A percentile compares a stretch with the other conserved stretches of the same genome.
These are phyloP conservation scores for Idaea aversata DNA, from an alignment of 2,888 invertebrate genomes.

Conservation along the genomic window DNA sequence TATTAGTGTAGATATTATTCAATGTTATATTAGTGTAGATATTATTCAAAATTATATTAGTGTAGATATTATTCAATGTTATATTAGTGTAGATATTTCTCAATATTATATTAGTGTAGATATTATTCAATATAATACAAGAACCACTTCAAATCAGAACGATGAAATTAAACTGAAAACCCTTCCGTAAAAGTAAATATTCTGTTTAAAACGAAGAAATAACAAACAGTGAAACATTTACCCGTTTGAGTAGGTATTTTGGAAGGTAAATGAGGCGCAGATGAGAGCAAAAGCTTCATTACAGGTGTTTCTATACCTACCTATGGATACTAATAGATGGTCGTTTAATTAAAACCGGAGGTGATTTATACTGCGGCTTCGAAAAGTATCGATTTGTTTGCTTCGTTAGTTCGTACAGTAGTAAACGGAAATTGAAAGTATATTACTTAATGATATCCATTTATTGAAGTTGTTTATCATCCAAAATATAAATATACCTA, in stretches of 20 bases:
- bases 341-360: constrained; percentile 30
- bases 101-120: background rate
- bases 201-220: background rate
- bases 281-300: constrained; percentile 12
- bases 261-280: constrained; percentile 14
- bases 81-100: too few species aligned
- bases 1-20: too few species aligned
- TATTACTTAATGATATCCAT: background rate
- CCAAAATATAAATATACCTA: constrained; percentile 18
- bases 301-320: constrained; percentile 24
- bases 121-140: background rate
- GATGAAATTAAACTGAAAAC: background rate
- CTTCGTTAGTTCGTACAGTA: constrained; percentile 9
- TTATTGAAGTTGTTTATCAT: too few species aligned
- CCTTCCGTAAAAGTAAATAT: background rate
- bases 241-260: constrained; percentile 1
- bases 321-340: constrained; percentile 21
- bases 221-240: background rate
- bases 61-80: too few species aligned
- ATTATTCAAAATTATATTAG: too few species aligned
- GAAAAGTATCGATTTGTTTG: constrained; percentile 27
- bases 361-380: constrained; percentile 27
- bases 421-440: background rate
- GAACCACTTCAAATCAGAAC: background rate
- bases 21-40: too few species aligned